Evolutionary conservation across 92 coral and sea anemone species (phyloP).

Genomic region (Siderastrea radians): DNA sequence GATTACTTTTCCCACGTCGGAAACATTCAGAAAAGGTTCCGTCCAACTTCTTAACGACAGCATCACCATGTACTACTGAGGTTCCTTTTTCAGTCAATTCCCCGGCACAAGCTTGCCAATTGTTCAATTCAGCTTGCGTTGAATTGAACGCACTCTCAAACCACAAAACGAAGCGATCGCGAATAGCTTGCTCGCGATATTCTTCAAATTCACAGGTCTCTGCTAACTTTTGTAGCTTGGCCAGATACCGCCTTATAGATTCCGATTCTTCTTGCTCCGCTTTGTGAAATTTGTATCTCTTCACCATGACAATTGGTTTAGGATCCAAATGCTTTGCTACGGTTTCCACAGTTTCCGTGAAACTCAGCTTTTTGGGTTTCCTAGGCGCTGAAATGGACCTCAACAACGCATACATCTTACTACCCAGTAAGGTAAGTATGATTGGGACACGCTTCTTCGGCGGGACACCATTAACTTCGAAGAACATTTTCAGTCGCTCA

Average conservation of each 20-base stretch:
- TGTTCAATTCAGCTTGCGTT: slow-evolving; percentile 58
- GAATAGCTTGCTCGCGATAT: slow-evolving; percentile 65
- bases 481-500: too few species aligned
- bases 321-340: too few species aligned
- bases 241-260: slow-evolving; percentile 60
- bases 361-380: too few species aligned
- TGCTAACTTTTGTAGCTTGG: slow-evolving; percentile 53
- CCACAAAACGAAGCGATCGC: slow-evolving; percentile 69
- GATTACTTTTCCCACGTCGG: slow-evolving; percentile 61
- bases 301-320: slow-evolving; percentile 70
- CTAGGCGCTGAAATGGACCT: too few species aligned
- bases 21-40: slow-evolving; percentile 52
- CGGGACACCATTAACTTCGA: too few species aligned
- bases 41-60: slow-evolving; percentile 9
- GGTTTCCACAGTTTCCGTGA: too few species aligned
- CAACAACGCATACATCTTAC: too few species aligned
- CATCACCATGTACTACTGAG: slow-evolving; percentile 26
- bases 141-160: slow-evolving; percentile 45
- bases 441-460: too few species aligned
- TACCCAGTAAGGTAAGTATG: too few species aligned
- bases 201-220: slow-evolving; percentile 69
- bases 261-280: slow-evolving; percentile 59
- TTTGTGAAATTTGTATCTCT: slow-evolving; percentile 71
- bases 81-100: slow-evolving; percentile 62
- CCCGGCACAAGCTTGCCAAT: slow-evolving; percentile 36